phyloP scores from a whole-genome alignment of 1,140 invertebrate species.

The Melanaphis sacchari region DNA sequence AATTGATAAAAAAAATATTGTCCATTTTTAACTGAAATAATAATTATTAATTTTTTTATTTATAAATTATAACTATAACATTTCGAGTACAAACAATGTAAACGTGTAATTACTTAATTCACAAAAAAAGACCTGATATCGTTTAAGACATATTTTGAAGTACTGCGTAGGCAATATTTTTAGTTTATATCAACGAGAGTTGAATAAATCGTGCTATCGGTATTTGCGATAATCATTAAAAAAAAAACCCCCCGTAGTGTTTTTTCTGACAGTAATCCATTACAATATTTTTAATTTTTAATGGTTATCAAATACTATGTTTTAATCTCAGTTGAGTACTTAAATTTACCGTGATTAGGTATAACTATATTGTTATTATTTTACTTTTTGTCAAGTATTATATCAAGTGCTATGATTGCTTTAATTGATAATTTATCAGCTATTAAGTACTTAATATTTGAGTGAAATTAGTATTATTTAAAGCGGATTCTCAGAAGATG shows the following conservation, averaged over 20 bases:
- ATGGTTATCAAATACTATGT: background rate
- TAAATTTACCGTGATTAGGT: background rate
- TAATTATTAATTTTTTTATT: too few relatives aligned
- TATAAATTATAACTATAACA: too few relatives aligned
- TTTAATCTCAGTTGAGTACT: background rate
- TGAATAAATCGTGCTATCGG: background rate
- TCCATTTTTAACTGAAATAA: too few relatives aligned
- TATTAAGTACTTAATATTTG: background rate
- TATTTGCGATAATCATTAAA: background rate
- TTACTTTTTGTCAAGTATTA: background rate
- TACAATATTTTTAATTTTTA: conserved; percentile 11
- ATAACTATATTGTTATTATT: background rate
- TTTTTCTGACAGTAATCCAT: background rate
- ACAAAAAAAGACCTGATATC: background rate
- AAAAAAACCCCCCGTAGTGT: background rate
- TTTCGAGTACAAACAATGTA: background rate
- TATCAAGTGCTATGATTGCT: background rate
- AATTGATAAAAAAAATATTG: too few relatives aligned
- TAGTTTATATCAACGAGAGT: background rate
- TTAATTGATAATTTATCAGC: background rate
- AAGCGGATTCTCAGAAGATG: background rate
- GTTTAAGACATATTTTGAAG: background rate
- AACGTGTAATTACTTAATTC: background rate
- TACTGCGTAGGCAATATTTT: background rate
- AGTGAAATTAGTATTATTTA: conserved; percentile 3